A percentile compares a stretch with the other conserved stretches of the same genome.
These are phyloP conservation scores for Martes martes DNA, from an alignment of 2,113 vertebrate genomes.

Conservation along the genomic window DNA sequence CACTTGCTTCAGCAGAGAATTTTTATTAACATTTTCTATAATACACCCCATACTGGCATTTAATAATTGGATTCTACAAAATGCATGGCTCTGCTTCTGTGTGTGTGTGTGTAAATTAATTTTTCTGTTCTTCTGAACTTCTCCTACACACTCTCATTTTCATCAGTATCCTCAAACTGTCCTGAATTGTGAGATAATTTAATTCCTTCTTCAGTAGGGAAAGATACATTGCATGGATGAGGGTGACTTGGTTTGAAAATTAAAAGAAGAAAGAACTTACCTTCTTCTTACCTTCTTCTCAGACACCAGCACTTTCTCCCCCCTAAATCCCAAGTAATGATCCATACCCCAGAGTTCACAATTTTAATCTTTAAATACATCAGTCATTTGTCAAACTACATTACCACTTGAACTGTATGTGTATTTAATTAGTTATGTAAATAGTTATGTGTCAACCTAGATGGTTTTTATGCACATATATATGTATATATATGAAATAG, in stretches of 20 bases:
- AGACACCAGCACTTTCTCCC: neutral
- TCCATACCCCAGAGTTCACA: rapidly evolving
- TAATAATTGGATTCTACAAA: neutral
- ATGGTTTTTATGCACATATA: neutral
- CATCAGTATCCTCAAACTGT: neutral
- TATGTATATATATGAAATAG: neutral
- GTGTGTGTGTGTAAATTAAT: neutral
- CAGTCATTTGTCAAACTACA: neutral
- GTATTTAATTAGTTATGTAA: neutral
- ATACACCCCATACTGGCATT: neutral
- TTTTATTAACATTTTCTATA: neutral
- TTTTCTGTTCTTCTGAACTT: neutral
- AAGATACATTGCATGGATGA: neutral
- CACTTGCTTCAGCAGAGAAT: neutral
- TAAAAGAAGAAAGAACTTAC: neutral
- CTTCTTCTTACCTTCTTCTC: neutral
- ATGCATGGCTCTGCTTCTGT: neutral
- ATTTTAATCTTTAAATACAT: neutral
- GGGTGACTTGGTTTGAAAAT: neutral
- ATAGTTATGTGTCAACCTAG: neutral
- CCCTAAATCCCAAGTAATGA: neutral
- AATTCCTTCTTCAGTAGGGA: neutral
- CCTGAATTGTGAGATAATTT: neutral
- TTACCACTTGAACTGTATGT: neutral
- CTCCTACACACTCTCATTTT: neutral